Conservation (phyloP, 2,113 vertebrate genomes). For the Spea bombifrons region DNA sequence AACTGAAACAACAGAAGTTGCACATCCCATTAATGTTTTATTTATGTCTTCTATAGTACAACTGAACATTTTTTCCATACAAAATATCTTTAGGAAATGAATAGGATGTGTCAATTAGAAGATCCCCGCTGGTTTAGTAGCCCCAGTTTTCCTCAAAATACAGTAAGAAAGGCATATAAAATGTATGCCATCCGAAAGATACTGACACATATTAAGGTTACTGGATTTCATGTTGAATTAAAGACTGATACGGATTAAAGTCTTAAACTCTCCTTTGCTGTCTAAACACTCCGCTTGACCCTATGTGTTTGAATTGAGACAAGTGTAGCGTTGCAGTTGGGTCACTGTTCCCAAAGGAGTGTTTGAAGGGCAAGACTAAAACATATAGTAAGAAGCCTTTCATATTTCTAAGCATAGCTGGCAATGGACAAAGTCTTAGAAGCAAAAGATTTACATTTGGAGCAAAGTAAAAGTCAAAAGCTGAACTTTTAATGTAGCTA, state of each 20-base stretch:
- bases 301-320: conserved; percentile 28
- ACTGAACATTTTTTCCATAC: too few species aligned
- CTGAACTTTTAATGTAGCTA: conserved; percentile 32
- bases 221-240: conserved; percentile 38
- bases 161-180: conserved; percentile 4
- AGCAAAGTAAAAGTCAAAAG: conserved; percentile 38
- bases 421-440: conserved; percentile 27
- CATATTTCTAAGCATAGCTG: conserved; percentile 27
- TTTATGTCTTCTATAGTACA: too few species aligned
- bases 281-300: conserved; percentile 21
- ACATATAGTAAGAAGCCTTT: conserved; percentile 30
- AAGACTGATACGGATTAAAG: conserved; percentile 25
- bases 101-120: too few species aligned
- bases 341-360: conserved; percentile 36
- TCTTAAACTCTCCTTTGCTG: conserved; percentile 29
- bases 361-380: conserved; percentile 43
- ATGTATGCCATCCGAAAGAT: conserved; percentile 4
- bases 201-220: conserved; percentile 36
- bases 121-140: neutral
- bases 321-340: conserved; percentile 30
- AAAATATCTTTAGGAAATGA: too few species aligned
- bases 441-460: conserved; percentile 38
- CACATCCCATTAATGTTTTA: too few species aligned
- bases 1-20: too few species aligned
- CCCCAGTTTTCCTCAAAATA: neutral